Base-by-base conservation (phyloP, 2,888 invertebrate species). In the Ptychoptera albimana region DNA sequence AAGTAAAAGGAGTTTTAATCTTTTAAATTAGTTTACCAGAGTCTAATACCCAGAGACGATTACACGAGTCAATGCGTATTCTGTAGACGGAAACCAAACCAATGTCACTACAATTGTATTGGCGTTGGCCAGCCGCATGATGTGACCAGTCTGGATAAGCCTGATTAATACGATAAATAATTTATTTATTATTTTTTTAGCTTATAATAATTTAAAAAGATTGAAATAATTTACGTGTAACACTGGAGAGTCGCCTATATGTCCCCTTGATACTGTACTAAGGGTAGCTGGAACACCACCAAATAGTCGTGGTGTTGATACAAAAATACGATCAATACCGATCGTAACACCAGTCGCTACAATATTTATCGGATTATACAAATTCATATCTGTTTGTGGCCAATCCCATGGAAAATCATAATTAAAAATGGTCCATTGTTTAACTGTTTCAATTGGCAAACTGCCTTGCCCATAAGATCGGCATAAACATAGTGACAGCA, bases 21-120 rank as follows among this genome's bases (percentile, higher is more conserved):
- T 32, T 7, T 32, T 11, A 77, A 77, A 57, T 81, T 77, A 46
- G 79, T 80, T 43, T 72, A 0, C 83, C 87, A 2, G 84, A 77
- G 63, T 88, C 87, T 45, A 87, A 64, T 2, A 82, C 79, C 87
- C 87, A 87, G 4, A 87, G 67, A 13, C 87, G 70, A 61, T 85
- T 81, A 64, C 87, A 87, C n/a, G 79, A 74, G 60, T 87, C 87
- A 31, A 77, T 68, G 13, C 80, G 73, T 41, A 79, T 62, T 16
- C 87, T 72, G 67, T 87, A 87, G 37, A 85, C 84, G 0, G 86
- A 86, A 44, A 85, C 75, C 29, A 88, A 60, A 0, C 80, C 77
- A 36, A 87, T 62, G 2, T 81, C 81, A 13, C 79, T 76, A 59
- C 87, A 87, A 64, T 82, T 83, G 58, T 77, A 74, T 52, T 75